Conservation (phyloP, 2,113 vertebrate species). For the Saccopteryx bilineata region DNA sequence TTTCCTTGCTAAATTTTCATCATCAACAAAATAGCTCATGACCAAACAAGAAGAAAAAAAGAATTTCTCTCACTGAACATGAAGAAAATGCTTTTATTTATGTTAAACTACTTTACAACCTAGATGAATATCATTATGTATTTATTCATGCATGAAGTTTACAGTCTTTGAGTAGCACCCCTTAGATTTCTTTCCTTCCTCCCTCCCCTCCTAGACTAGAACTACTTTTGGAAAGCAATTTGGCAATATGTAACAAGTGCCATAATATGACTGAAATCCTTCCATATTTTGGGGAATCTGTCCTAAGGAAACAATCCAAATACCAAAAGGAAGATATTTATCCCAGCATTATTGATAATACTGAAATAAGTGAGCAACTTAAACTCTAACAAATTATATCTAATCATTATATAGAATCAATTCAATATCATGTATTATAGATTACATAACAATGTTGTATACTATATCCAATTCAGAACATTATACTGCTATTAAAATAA, state of each 20-base stretch:
- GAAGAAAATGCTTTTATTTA: conserved; percentile 16
- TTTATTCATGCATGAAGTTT: background rate
- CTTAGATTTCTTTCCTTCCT: background rate
- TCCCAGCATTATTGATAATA: conserved; percentile 33
- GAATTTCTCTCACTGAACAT: background rate
- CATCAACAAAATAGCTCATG: conserved; percentile 44
- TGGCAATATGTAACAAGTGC: background rate
- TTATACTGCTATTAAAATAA: conserved; percentile 40
- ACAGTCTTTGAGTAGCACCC: background rate
- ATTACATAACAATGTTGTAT: background rate
- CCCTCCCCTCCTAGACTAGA: background rate
- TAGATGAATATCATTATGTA: background rate
- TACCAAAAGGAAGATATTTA: conserved; percentile 49
- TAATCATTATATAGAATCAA: background rate
- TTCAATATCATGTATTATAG: background rate
- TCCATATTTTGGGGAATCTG: conserved; percentile 7
- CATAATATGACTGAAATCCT: background rate
- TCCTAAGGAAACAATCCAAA: conserved; percentile 48
- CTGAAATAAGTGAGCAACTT: background rate
- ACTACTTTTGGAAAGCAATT: conserved; percentile 46
- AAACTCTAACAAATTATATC: conserved; percentile 37
- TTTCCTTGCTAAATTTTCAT: conserved; percentile 17
- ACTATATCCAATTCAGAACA: background rate
- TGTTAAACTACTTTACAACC: conserved; percentile 11
- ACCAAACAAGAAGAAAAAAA: conserved; percentile 30